phyloP scores from a whole-genome alignment of 2,113 vertebrate species.

The Aphelocoma coerulescens region DNA sequence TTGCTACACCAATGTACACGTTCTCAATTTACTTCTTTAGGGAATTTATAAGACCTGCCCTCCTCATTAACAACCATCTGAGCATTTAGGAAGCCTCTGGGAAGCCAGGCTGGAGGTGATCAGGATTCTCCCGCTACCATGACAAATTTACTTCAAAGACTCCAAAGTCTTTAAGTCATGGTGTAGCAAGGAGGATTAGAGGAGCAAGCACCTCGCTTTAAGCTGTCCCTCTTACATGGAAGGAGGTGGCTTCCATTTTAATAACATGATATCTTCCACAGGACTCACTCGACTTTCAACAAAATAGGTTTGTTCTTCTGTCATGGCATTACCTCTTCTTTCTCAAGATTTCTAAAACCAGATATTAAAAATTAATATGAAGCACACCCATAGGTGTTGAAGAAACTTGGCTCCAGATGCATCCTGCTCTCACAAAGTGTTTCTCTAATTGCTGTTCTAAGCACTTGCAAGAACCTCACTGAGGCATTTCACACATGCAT shows the following conservation, averaged over 20 bases:
- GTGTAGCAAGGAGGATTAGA: background rate
- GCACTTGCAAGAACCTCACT: background rate
- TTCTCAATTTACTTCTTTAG: background rate
- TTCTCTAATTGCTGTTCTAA: background rate
- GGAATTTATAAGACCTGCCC: background rate
- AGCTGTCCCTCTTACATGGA: background rate
- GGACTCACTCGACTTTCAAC: background rate
- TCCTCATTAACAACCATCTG: background rate
- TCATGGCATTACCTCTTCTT: background rate
- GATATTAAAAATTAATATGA: background rate
- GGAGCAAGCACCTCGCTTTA: background rate
- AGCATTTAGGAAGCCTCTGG: background rate
- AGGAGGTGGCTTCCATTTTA: background rate
- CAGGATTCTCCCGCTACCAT: background rate
- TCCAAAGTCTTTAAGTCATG: background rate
- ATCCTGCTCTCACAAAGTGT: background rate
- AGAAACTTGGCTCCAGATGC: background rate
- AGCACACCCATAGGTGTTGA: background rate
- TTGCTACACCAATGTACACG: accelerated
- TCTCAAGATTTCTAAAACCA: slow-evolving; percentile 6
- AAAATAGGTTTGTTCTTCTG: background rate
- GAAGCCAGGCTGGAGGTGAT: background rate
- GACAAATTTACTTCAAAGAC: background rate
- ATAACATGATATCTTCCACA: background rate
- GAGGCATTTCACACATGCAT: background rate